phyloP scores from a whole-genome alignment of 2,888 invertebrate genomes.

The Tenodera sinensis region DNA sequence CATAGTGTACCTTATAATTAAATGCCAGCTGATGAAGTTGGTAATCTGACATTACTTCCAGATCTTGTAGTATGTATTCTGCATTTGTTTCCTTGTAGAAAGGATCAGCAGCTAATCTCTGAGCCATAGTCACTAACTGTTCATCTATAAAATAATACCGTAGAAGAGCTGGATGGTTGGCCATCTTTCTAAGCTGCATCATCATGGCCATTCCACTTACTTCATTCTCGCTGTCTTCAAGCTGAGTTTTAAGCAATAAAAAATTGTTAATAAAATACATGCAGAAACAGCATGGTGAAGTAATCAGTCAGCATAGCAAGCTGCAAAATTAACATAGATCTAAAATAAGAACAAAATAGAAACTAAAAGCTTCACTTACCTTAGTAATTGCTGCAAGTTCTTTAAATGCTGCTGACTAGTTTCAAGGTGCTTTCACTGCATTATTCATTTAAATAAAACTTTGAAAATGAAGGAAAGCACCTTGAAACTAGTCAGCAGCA shows the following conservation, averaged over 20 bases:
- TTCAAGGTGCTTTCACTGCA: no score
- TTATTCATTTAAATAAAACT: no score
- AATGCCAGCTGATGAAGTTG: constrained; percentile 79
- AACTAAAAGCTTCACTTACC: no score
- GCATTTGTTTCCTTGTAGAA: constrained; percentile 72
- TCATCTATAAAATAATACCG: constrained; percentile 69
- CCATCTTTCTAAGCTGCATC: constrained; percentile 90
- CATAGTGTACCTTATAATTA: constrained; percentile 55
- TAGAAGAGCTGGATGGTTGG: constrained; percentile 88
- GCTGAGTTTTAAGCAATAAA: not conserved
- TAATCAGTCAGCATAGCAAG: no score
- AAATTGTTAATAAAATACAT: no score
- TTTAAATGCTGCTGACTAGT: no score
- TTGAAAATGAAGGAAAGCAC: no score
- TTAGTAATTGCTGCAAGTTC: no score
- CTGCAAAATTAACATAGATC: no score
- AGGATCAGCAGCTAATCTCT: constrained; percentile 61
- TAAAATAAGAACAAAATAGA: no score
- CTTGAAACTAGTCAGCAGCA: no score
- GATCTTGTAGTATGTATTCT: constrained; percentile 80
- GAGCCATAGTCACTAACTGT: constrained; percentile 63
- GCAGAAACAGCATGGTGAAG: no score
- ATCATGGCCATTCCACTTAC: constrained; percentile 70
- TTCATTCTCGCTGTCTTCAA: not conserved
- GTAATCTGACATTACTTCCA: constrained; percentile 86